phyloP scores from a whole-genome alignment of 2,797 vertebrate species.

The Hirundo rustica region DNA sequence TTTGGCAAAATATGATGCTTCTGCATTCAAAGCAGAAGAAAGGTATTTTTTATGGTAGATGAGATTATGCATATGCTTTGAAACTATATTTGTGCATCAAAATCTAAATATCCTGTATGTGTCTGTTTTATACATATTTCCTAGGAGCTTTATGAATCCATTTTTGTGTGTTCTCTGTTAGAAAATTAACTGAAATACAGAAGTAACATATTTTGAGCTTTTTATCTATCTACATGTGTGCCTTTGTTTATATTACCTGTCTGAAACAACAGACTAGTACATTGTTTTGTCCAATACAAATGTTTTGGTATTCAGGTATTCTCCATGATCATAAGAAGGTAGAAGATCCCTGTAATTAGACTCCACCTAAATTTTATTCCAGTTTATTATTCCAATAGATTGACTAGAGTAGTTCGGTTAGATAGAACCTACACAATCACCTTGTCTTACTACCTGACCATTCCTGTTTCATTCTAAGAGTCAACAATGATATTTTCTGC shows the following conservation, averaged over 20 bases:
- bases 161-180: neutral
- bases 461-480: neutral
- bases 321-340: neutral
- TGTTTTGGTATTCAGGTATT: neutral
- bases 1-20: neutral
- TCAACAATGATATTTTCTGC: neutral
- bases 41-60: neutral
- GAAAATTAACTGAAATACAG: neutral
- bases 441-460: neutral
- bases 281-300: neutral
- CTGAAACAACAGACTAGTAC: neutral
- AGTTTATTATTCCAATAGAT: neutral
- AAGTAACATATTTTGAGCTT: neutral
- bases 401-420: neutral
- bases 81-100: neutral
- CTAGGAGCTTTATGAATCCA: neutral
- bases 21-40: neutral
- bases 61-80: neutral
- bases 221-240: neutral
- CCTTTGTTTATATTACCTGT: neutral
- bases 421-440: neutral
- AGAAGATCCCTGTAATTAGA: neutral
- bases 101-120: neutral
- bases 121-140: neutral
- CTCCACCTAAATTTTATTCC: neutral